Conservation (phyloP, 1,140 invertebrate species). For the Oncopeltus fasciatus region DNA sequence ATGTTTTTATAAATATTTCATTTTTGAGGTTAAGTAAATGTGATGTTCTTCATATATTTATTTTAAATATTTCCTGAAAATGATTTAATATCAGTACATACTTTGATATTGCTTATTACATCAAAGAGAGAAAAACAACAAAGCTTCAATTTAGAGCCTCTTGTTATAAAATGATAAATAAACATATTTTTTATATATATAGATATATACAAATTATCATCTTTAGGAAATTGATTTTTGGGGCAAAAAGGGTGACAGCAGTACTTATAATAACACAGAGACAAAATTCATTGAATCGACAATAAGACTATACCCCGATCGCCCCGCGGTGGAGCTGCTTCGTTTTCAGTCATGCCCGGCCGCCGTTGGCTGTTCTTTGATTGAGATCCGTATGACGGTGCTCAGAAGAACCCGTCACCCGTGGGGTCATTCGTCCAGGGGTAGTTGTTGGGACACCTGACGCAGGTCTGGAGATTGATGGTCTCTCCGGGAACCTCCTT, state of each 20-base stretch:
- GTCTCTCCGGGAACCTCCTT: slow-evolving; percentile 87
- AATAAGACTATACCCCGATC: not conserved
- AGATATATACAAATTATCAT: not conserved
- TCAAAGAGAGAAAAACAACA: not conserved
- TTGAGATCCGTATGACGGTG: slow-evolving; percentile 20
- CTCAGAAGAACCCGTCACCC: slow-evolving; percentile 78
- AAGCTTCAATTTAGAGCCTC: not conserved
- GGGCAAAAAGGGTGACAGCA: not conserved
- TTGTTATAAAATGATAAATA: not conserved
- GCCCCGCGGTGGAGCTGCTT: not conserved
- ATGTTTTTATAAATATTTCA: no score
- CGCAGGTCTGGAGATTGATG: slow-evolving; percentile 81
- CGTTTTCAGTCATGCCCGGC: not conserved
- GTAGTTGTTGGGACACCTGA: slow-evolving; percentile 84
- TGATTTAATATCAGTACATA: no score
- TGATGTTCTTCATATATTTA: no score
- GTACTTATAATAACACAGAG: not conserved
- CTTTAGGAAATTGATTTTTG: not conserved
- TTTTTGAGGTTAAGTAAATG: no score
- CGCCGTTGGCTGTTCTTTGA: not conserved
- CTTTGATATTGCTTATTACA: no score
- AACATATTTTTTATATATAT: not conserved
- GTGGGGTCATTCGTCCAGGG: slow-evolving; percentile 87
- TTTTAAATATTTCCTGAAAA: no score
- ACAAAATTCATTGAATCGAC: not conserved